Conservation (phyloP, 2,797 vertebrate species). For the Danio tinwini region DNA sequence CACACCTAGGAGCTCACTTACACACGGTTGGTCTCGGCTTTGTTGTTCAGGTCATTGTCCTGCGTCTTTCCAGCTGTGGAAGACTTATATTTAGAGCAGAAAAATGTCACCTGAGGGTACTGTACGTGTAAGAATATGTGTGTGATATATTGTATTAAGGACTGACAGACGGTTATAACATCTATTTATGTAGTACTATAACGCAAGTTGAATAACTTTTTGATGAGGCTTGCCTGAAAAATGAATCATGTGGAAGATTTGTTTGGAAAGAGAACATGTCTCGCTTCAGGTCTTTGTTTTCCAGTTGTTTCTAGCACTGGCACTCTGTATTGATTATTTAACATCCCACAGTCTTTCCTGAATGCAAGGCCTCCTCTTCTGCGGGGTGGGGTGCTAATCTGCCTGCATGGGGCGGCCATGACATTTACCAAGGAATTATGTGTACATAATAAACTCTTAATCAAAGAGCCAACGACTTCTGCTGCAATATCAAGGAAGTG, state of each 20-base stretch:
- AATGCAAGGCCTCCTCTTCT: constrained; percentile 26
- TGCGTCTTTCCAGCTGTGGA: constrained; percentile 14
- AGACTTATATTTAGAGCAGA: constrained; percentile 29
- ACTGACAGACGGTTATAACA: not conserved
- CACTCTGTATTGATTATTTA: constrained; percentile 43
- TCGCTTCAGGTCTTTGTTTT: constrained; percentile 7
- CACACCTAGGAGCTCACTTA: constrained; percentile 31
- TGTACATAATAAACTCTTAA: constrained; percentile 56
- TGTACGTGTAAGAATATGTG: not conserved
- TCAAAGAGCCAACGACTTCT: constrained; percentile 51
- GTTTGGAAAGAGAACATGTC: constrained; percentile 21
- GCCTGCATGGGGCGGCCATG: constrained; percentile 56
- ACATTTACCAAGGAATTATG: constrained; percentile 63
- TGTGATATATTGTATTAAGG: not conserved
- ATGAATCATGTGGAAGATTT: not conserved
- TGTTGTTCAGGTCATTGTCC: constrained; percentile 29
- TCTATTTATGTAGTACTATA: no score
- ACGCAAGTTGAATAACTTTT: not conserved
- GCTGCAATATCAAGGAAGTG: constrained; percentile 24
- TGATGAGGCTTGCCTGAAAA: not conserved
- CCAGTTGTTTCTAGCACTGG: constrained; percentile 4
- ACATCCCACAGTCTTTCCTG: constrained; percentile 47
- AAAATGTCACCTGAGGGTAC: constrained; percentile 48
- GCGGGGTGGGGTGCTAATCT: constrained; percentile 50
- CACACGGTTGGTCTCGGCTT: constrained; percentile 11